These are phyloP conservation scores for Drosophila merina DNA, from an alignment of 2,888 invertebrate genomes.

Conservation along the genomic window DNA sequence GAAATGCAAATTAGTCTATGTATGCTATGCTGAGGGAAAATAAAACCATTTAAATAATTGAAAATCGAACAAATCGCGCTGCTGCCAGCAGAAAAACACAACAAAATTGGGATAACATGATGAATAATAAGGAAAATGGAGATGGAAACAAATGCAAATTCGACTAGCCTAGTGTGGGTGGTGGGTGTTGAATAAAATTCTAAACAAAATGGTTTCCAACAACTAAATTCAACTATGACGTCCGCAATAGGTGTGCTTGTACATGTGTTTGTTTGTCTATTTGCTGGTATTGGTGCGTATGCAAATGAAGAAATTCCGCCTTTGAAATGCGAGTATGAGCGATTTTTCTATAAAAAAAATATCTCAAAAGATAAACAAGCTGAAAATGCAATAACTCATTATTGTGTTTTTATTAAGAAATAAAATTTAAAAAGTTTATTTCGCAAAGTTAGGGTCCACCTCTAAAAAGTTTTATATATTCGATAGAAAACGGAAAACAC, in stretches of 20 bases:
- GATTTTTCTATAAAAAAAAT: constrained; percentile 8
- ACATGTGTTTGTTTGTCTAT: background rate
- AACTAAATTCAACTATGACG: constrained; percentile 54
- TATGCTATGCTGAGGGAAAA: constrained; percentile 58
- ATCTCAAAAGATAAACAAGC: constrained; percentile 10
- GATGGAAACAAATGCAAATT: constrained; percentile 51
- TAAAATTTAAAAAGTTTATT: background rate
- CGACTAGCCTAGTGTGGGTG: background rate
- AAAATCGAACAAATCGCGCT: constrained; percentile 75
- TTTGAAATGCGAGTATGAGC: constrained; percentile 29
- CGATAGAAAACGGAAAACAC: constrained; percentile 13
- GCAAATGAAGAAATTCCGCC: constrained; percentile 30
- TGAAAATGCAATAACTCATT: constrained; percentile 1
- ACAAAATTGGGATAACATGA: constrained; percentile 21
- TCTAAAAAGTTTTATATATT: constrained; percentile 12
- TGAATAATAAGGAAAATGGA: constrained; percentile 35
- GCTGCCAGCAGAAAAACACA: constrained; percentile 39
- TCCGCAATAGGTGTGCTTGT: constrained; percentile 11
- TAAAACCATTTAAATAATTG: constrained; percentile 80
- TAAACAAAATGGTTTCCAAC: constrained; percentile 34
- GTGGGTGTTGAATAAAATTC: background rate
- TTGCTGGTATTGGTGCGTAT: constrained; percentile 1
- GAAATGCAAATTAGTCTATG: constrained; percentile 70
- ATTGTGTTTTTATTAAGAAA: background rate
- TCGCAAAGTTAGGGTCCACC: background rate